These are phyloP conservation scores for Lordiphosa fenestrarum DNA, from an alignment of 2,888 invertebrate species.

Conservation along the genomic window DNA sequence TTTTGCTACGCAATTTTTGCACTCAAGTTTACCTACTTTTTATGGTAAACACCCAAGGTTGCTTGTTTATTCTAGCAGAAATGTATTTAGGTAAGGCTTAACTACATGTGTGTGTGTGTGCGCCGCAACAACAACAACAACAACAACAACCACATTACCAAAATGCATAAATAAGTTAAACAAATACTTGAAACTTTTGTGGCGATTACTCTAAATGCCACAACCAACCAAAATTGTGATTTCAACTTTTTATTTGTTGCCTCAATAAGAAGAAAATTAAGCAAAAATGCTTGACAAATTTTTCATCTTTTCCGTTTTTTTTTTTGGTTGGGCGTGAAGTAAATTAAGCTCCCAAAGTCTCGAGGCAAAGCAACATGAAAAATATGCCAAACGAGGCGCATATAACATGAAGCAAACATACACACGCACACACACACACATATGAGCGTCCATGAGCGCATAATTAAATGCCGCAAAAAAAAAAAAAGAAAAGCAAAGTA, in stretches of 20 bases:
- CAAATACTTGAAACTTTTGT: conserved; percentile 42
- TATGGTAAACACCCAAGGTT: conserved; percentile 76
- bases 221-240: not conserved
- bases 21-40: conserved; percentile 76
- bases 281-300: conserved; percentile 16
- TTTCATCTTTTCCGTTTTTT: too few relatives aligned
- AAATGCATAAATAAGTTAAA: conserved; percentile 44
- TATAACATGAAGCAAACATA: conserved; percentile 29
- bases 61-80: conserved; percentile 76
- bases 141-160: conserved; percentile 19
- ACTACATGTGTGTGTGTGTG: conserved; percentile 46
- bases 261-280: conserved; percentile 16
- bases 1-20: conserved; percentile 67
- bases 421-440: conserved; percentile 21
- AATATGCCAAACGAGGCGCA: conserved; percentile 24
- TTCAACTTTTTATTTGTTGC: conserved; percentile 15
- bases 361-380: conserved; percentile 17
- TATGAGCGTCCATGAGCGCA: conserved; percentile 20
- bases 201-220: conserved; percentile 26
- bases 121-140: too few relatives aligned
- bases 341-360: conserved; percentile 18
- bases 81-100: conserved; percentile 74
- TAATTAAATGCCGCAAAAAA: conserved; percentile 45
- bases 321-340: not conserved
- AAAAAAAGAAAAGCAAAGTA: conserved; percentile 16